phyloP scores from a whole-genome alignment of 2,113 vertebrate species.

The Takifugu bimaculatus region DNA sequence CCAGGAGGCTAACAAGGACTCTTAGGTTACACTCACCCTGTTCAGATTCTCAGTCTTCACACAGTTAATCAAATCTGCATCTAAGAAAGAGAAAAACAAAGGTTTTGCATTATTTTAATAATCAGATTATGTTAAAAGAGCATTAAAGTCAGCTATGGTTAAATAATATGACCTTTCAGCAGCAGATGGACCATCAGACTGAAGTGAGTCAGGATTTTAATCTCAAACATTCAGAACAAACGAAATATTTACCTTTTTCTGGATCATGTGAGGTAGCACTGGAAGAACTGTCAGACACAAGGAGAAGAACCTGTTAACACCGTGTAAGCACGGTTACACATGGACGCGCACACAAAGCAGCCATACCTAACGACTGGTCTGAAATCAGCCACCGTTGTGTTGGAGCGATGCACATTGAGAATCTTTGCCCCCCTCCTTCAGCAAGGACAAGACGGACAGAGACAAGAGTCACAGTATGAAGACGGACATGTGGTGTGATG shows the following conservation, averaged over 20 bases:
- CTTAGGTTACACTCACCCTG: conserved; percentile 71
- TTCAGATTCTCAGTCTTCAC: conserved; percentile 79
- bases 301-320: not conserved
- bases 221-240: too few relatives aligned
- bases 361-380: conserved; percentile 50
- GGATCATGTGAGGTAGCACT: conserved; percentile 38
- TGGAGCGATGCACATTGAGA: conserved; percentile 58
- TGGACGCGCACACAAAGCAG: conserved; percentile 3
- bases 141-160: too few relatives aligned
- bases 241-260: conserved; percentile 56
- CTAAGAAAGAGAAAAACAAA: conserved; percentile 15
- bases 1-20: not conserved
- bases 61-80: conserved; percentile 71
- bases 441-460: conserved; percentile 27
- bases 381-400: conserved; percentile 55
- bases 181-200: not conserved
- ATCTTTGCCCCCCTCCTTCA: conserved; percentile 65
- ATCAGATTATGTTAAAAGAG: not conserved
- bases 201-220: not conserved
- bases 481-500: not conserved
- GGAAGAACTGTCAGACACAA: conserved; percentile 43
- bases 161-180: not conserved
- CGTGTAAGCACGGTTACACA: not conserved
- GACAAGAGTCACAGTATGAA: not conserved
- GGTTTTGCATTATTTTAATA: not conserved